A percentile compares a stretch with the other conserved stretches of the same genome.
phyloP scores from a whole-genome alignment of 2,113 vertebrate species.

The Capreolus pygargus region DNA sequence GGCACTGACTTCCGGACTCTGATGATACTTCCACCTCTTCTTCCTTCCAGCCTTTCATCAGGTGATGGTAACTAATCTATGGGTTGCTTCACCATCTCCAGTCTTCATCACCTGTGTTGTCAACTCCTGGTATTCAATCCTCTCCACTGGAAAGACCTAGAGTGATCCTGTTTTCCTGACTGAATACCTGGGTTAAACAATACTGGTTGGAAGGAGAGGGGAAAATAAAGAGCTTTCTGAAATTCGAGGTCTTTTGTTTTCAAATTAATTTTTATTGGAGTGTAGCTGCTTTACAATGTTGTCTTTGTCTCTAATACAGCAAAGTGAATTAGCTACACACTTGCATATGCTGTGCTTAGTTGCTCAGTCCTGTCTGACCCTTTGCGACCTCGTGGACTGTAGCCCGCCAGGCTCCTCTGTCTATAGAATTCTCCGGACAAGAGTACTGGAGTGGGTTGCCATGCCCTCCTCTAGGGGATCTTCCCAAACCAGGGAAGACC shows the following conservation, averaged over 20 bases:
- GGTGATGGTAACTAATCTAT: neutral
- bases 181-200: neutral
- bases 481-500: neutral
- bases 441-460: neutral
- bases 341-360: neutral
- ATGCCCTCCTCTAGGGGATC: neutral
- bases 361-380: neutral
- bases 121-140: neutral
- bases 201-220: neutral
- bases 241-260: neutral
- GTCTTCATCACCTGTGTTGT: neutral
- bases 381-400: neutral
- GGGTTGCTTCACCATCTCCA: neutral
- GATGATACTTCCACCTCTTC: no score
- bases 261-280: neutral
- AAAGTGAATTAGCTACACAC: neutral
- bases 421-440: neutral
- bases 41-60: neutral
- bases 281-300: neutral
- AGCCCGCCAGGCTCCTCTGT: neutral
- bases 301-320: neutral
- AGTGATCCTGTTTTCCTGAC: neutral
- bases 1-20: neutral
- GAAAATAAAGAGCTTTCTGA: neutral
- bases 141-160: neutral